Conservation (phyloP, 2,888 invertebrate species). For the Drosophila suboccidentalis region DNA sequence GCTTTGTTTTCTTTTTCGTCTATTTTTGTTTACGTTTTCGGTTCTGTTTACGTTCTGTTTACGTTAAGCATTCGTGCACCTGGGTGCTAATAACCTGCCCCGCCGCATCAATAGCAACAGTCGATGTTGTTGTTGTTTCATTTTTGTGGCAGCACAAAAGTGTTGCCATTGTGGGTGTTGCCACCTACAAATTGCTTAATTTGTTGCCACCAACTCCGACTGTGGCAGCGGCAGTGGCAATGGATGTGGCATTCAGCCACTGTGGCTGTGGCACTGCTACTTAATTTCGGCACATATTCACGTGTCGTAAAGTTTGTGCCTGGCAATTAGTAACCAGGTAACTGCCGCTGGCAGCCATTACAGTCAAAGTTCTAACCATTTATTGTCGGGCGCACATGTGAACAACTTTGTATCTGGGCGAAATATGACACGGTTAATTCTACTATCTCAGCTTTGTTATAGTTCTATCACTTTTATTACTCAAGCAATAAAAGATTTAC, state of each 20-base stretch:
- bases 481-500: constrained; percentile 47
- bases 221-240: neutral
- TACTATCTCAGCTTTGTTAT: constrained; percentile 12
- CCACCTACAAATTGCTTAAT: constrained; percentile 71
- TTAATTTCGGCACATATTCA: constrained; percentile 62
- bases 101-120: constrained; percentile 34
- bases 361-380: constrained; percentile 38
- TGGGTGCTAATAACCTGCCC: constrained; percentile 63
- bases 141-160: constrained; percentile 13
- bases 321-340: constrained; percentile 65
- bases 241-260: neutral
- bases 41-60: constrained; percentile 15
- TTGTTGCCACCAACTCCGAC: constrained; percentile 50
- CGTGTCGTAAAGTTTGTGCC: constrained; percentile 51
- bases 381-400: constrained; percentile 18
- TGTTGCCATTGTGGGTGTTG: constrained; percentile 53
- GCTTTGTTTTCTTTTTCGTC: constrained; percentile 4
- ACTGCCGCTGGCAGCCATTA: constrained; percentile 43
- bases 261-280: constrained; percentile 9
- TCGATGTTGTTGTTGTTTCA: neutral
- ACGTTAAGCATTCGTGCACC: constrained; percentile 43
- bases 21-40: neutral
- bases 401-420: constrained; percentile 8
- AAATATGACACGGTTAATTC: constrained; percentile 2
- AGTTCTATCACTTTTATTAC: constrained; percentile 31